These are phyloP conservation scores for Cactoblastis cactorum DNA, from an alignment of 2,888 invertebrate species.

Conservation along the genomic window DNA sequence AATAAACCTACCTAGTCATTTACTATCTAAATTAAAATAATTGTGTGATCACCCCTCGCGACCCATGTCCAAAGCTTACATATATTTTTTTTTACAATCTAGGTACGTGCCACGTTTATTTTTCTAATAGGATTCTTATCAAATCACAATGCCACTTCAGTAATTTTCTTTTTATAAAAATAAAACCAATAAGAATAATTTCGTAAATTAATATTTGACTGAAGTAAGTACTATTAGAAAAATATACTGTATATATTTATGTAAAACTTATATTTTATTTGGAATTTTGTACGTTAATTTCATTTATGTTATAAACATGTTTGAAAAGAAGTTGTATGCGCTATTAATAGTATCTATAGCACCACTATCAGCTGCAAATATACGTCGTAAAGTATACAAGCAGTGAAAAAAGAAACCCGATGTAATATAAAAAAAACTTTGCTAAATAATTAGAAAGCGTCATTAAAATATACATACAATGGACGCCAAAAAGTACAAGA, in stretches of 20 bases:
- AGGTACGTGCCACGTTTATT: constrained; percentile 16
- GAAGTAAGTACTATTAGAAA: constrained; percentile 17
- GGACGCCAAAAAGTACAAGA: constrained; percentile 68
- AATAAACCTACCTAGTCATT: constrained; percentile 41
- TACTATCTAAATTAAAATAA: constrained; percentile 53
- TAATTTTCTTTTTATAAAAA: neutral
- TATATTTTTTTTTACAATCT: constrained; percentile 14
- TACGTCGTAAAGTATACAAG: constrained; percentile 48
- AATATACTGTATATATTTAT: constrained; percentile 11
- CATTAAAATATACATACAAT: constrained; percentile 36
- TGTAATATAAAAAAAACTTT: constrained; percentile 21
- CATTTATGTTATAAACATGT: constrained; percentile 25
- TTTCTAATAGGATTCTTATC: constrained; percentile 20
- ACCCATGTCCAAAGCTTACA: constrained; percentile 16
- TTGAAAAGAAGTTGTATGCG: constrained; percentile 28
- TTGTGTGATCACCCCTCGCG: constrained; percentile 31
- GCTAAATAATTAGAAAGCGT: constrained; percentile 23
- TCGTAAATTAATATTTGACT: neutral
- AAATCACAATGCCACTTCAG: neutral
- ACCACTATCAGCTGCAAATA: constrained; percentile 73
- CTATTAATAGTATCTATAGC: constrained; percentile 57
- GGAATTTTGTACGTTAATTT: constrained; percentile 38
- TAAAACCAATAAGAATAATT: neutral
- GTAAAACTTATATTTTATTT: constrained; percentile 17
- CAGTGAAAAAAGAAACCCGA: constrained; percentile 33